Base-by-base conservation (phyloP, 2,888 invertebrate genomes). In the Sphecodes monilicornis region DNA sequence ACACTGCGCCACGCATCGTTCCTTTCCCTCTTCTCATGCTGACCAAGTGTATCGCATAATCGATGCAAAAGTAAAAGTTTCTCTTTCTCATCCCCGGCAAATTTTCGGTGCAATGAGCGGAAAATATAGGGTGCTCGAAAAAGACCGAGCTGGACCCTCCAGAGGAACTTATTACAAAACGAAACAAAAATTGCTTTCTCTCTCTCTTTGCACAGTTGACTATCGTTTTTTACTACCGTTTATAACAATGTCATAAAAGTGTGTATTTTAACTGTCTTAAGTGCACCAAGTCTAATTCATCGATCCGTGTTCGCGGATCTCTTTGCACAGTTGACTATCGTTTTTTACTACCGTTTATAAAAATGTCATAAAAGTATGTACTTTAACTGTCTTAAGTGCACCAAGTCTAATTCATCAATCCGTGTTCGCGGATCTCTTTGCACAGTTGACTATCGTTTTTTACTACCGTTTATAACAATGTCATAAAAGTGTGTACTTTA, bases 41-140 rank as follows among this genome's bases (percentile, higher is more conserved):
- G 73, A 78, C 87, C 87, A 90, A 90, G 82, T 90, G 86, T 88
- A 91, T 87, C 88, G 83, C 84, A 79, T 89, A 82, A 86, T 83
- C 76, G 83, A 84, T 82, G 77, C 76, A 86, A 78, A 83, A 90
- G 90, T 91, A 91, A 92, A 88, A 91, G 92, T 91, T 78, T 84
- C 87, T 87, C 90, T 89, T 84, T 76, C 50, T 80, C 73, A 18
- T 43, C 50, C 71, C n/a, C 70, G 60, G 39, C 29, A 11, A 29
- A 80, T 85, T 82, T 77, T 82, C 68, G 66, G 39, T 73, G 64
- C 57, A 82, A 29, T 54, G 13, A 22, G 36, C 16, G 5, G 6
- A 13, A 18, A 3, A 22, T 26, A 70, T 60, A 36, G 76, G 16
- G 57, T 26, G 26, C 66, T 22, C 16, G 8, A 8, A 29, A 66